These are phyloP conservation scores for Turritopsis dohrnii DNA, from an alignment of 30 jellyfish, hydroid and myxozoan genomes.

Conservation along the genomic window DNA sequence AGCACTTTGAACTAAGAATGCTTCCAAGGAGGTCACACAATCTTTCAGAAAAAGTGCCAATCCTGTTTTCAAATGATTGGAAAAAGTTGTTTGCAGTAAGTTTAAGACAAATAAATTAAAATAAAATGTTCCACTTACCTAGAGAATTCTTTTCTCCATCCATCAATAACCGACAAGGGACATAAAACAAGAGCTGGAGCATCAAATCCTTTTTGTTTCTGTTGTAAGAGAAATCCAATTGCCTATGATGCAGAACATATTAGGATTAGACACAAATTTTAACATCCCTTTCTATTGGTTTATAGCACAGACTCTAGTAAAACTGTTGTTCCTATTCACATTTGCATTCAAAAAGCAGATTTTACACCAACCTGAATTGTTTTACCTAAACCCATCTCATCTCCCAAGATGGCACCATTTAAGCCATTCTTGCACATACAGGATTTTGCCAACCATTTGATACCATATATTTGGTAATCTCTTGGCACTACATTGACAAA, in stretches of 20 bases:
- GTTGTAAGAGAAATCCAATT: conserved; percentile 38
- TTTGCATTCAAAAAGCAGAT: no score
- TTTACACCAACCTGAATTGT: conserved; percentile 96
- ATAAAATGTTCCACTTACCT: no score
- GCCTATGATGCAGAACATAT: conserved; percentile 33
- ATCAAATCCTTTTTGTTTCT: conserved; percentile 9
- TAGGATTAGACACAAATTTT: background rate
- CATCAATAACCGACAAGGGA: conserved; percentile 70
- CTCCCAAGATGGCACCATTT: conserved; percentile 84
- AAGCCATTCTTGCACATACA: conserved; percentile 18
- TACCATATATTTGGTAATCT: conserved; percentile 75
- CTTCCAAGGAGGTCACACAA: no score
- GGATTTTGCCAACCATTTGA: conserved; percentile 56
- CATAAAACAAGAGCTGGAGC: conserved; percentile 65
- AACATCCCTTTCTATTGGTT: background rate
- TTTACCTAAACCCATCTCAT: conserved; percentile 96
- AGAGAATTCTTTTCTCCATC: conserved; percentile 72
- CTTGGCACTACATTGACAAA: conserved; percentile 41
- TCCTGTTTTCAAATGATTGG: no score
- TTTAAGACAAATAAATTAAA: no score
- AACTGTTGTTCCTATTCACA: no score
- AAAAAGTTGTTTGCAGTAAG: no score
- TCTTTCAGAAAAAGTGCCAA: no score
- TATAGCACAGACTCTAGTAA: no score
- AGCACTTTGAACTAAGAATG: no score